phyloP scores from a whole-genome alignment of 2,797 vertebrate genomes.

The Momotus momota region DNA sequence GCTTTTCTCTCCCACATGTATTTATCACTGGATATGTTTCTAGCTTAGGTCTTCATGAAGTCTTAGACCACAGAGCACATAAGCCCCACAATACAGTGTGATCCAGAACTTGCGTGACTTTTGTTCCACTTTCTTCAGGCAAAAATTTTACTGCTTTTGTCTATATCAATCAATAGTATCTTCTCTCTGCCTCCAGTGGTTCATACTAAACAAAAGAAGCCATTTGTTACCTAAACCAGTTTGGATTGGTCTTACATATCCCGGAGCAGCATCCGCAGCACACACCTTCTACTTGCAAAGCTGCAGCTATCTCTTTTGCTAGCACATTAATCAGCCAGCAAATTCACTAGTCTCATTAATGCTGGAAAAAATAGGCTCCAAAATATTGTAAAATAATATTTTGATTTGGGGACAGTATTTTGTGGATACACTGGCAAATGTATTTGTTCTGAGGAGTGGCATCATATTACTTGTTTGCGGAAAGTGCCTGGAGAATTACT shows the following conservation, averaged over 20 bases:
- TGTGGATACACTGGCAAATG: neutral
- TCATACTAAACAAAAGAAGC: neutral
- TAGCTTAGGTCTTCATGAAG: neutral
- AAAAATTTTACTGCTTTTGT: neutral
- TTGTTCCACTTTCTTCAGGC: neutral
- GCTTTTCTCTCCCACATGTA: neutral
- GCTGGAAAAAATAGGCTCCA: neutral
- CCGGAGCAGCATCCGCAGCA: neutral
- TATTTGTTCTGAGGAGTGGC: neutral
- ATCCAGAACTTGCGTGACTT: neutral
- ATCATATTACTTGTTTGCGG: neutral
- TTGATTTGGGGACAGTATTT: neutral
- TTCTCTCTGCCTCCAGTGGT: neutral
- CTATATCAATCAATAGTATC: neutral
- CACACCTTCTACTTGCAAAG: neutral
- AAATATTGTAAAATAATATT: neutral
- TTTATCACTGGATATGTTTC: neutral
- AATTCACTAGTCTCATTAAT: neutral
- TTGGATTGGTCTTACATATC: neutral
- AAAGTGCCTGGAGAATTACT: neutral
- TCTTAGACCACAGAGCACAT: neutral
- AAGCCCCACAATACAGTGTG: neutral
- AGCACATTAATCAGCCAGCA: neutral
- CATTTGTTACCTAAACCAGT: neutral
- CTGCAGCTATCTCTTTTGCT: neutral